Percentiles rank a stretch among this genome's conserved stretches.
These are phyloP conservation scores for Propithecus coquereli DNA, from an alignment of 2,113 vertebrate species.

Conservation along the genomic window DNA sequence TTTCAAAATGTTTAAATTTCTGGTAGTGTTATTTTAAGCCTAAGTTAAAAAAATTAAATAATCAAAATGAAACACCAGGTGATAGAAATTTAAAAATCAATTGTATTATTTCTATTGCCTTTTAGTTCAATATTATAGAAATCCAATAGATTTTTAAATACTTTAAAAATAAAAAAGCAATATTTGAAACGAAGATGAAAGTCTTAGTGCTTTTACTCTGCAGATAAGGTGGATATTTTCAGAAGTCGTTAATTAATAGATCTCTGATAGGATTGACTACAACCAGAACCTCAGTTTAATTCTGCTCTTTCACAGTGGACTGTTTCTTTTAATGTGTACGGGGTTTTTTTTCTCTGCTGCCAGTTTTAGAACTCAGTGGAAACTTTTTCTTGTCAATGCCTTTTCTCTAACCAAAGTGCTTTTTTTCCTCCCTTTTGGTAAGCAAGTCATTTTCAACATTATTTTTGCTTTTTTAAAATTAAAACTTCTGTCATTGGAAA, in stretches of 20 bases:
- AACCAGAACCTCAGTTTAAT: constrained; percentile 36
- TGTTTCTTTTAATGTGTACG: constrained; percentile 3
- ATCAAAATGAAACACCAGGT: constrained; percentile 24
- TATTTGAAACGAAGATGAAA: constrained; percentile 56
- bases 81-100: constrained; percentile 58
- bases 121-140: constrained; percentile 33
- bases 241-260: constrained; percentile 71
- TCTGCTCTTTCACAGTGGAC: constrained; percentile 22
- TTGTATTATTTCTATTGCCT: constrained; percentile 42
- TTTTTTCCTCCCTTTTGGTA: neutral
- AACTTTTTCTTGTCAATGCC: constrained; percentile 41
- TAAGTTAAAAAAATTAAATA: constrained; percentile 36
- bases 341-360: neutral
- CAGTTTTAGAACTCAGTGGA: constrained; percentile 30
- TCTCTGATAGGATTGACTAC: constrained; percentile 71
- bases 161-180: constrained; percentile 53
- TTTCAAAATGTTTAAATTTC: constrained; percentile 35
- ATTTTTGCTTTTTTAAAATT: neutral
- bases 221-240: constrained; percentile 67
- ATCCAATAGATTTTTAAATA: constrained; percentile 35
- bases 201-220: constrained; percentile 38
- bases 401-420: constrained; percentile 30
- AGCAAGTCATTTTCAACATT: neutral
- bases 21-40: constrained; percentile 48
- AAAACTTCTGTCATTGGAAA: neutral